Conservation (phyloP, 2,113 vertebrate species). For the Colius striatus region DNA sequence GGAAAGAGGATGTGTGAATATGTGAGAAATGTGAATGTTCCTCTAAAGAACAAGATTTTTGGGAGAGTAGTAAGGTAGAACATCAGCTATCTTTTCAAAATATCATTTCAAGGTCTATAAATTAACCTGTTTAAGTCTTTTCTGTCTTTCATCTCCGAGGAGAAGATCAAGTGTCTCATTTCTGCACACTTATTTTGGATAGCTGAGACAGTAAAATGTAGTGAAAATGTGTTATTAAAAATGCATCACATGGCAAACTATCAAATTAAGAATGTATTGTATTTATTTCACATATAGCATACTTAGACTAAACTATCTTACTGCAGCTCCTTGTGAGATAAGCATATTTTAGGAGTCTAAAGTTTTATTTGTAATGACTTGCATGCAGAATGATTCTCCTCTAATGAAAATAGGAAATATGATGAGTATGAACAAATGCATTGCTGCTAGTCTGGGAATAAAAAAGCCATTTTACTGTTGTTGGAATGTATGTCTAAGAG, state of each 20-base stretch:
- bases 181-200: slow-evolving; percentile 1
- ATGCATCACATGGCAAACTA: background rate
- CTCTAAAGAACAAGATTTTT: background rate
- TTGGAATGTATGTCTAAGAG: slow-evolving; percentile 15
- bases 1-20: background rate
- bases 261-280: background rate
- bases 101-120: background rate
- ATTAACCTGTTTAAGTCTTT: background rate
- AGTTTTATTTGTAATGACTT: slow-evolving; percentile 22
- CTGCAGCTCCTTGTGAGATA: background rate
- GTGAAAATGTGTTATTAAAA: slow-evolving; percentile 15
- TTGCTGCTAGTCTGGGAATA: slow-evolving; percentile 24
- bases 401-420: slow-evolving; percentile 47
- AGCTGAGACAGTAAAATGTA: slow-evolving; percentile 11
- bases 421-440: background rate
- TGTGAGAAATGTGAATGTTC: background rate
- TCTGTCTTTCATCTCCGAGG: background rate
- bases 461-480: slow-evolving; percentile 30
- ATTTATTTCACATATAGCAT: background rate
- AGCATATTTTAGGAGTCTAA: background rate
- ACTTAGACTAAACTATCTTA: slow-evolving; percentile 7
- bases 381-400: background rate
- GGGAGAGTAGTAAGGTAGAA: background rate
- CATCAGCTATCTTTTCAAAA: background rate
- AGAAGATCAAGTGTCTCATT: background rate